A percentile compares a stretch with the other conserved stretches of the same genome.
These are phyloP conservation scores for Lasioglossum oenotherae DNA, from an alignment of 2,888 invertebrate genomes.

Conservation along the genomic window DNA sequence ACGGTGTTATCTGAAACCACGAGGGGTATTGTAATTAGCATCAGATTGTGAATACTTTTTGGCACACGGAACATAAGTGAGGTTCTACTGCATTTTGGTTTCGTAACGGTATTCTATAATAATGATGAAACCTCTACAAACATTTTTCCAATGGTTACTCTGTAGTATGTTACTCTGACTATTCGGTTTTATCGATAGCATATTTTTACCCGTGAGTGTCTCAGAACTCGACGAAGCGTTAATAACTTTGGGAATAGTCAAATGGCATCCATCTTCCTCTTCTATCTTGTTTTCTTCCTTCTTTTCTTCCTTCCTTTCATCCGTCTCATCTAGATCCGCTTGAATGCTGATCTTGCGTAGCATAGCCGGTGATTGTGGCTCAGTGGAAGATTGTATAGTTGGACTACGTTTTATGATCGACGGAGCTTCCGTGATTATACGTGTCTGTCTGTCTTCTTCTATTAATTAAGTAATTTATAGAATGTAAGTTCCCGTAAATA, in stretches of 20 bases:
- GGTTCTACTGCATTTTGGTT: too few species aligned
- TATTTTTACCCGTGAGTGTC: slow-evolving; percentile 89
- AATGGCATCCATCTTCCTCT: slow-evolving; percentile 87
- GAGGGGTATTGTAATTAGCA: not conserved
- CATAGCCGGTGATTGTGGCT: slow-evolving; percentile 70
- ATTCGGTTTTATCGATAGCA: not conserved
- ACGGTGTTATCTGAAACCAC: slow-evolving; percentile 83
- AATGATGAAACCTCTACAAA: too few species aligned
- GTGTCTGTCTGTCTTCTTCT: slow-evolving; percentile 85
- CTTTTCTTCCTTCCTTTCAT: slow-evolving; percentile 35
- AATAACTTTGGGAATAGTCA: slow-evolving; percentile 91
- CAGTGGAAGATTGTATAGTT: slow-evolving; percentile 67
- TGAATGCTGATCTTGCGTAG: slow-evolving; percentile 84
- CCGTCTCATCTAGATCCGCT: slow-evolving; percentile 79
- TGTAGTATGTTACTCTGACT: not conserved
- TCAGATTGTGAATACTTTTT: too few species aligned
- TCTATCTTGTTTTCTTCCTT: not conserved
- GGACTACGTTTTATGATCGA: slow-evolving; percentile 79
- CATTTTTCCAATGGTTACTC: too few species aligned
- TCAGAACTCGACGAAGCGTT: slow-evolving; percentile 91
- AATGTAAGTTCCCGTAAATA: not conserved
- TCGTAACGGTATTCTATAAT: too few species aligned
- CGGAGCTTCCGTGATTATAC: slow-evolving; percentile 80
- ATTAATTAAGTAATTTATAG: slow-evolving; percentile 75
- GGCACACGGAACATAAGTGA: too few species aligned